These are phyloP conservation scores for Echinarachnius parma DNA, from an alignment of 53 echinoderm and acorn worm species.

Conservation along the genomic window DNA sequence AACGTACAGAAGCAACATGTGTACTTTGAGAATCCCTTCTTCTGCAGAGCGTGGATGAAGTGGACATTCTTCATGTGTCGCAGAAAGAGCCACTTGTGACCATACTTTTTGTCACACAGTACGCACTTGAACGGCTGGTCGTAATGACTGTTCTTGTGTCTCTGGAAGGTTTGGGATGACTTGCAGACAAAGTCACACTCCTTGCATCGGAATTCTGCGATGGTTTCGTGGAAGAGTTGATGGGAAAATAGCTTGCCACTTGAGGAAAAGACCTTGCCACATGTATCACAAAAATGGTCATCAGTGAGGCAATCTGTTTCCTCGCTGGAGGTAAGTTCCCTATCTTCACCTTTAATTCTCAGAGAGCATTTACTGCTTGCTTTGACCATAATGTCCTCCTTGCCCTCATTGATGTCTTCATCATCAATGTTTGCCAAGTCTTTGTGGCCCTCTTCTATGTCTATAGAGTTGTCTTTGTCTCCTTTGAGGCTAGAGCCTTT, in stretches of 20 bases:
- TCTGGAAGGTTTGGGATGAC: not conserved
- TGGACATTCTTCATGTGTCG: constrained; percentile 3
- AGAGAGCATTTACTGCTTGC: too few relatives aligned
- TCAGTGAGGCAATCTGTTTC: too few relatives aligned
- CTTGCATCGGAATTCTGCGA: not conserved
- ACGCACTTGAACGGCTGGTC: not conserved
- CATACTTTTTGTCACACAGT: constrained; percentile 1
- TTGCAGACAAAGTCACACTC: not conserved
- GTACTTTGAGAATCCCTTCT: too few relatives aligned
- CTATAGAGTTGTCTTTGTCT: too few relatives aligned
- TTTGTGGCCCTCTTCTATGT: too few relatives aligned
- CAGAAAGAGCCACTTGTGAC: not conserved
- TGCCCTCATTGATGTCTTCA: too few relatives aligned
- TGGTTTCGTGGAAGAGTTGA: constrained; percentile 5
- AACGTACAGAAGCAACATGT: not conserved
- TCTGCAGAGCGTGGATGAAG: not conserved
- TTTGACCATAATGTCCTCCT: too few relatives aligned
- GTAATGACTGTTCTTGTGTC: not conserved
- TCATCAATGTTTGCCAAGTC: too few relatives aligned
- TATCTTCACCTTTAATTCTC: too few relatives aligned
- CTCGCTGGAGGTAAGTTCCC: too few relatives aligned
- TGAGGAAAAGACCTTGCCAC: constrained; percentile 6
- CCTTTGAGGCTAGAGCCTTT: too few relatives aligned
- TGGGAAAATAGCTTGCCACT: not conserved
- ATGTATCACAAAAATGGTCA: constrained; percentile 9